Conservation (phyloP, 2,888 invertebrate species). For the Tipula unca region DNA sequence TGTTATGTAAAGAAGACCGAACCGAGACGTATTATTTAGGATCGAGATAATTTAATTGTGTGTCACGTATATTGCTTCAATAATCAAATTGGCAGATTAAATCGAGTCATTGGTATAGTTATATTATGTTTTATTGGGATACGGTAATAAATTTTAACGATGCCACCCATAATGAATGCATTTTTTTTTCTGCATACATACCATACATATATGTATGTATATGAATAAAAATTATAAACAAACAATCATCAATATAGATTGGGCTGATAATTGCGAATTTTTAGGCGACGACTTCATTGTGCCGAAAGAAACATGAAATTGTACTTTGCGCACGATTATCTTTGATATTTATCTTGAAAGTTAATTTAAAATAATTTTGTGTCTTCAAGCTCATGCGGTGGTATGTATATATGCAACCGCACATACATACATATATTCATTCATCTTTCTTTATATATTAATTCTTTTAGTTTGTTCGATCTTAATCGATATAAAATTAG, state of each 20-base stretch:
- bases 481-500: slow-evolving; percentile 25
- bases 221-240: neutral
- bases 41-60: neutral
- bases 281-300: neutral
- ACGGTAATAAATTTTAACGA: neutral
- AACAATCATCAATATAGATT: neutral
- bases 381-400: neutral
- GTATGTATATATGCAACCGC: neutral
- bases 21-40: too few relatives aligned
- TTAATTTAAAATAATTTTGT: neutral
- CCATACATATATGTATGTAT: too few relatives aligned
- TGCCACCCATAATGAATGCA: neutral
- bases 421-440: neutral
- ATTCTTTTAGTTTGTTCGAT: slow-evolving; percentile 23
- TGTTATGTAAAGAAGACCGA: too few relatives aligned
- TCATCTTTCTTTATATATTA: neutral
- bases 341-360: neutral
- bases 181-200: too few relatives aligned
- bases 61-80: neutral
- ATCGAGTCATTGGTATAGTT: too few relatives aligned
- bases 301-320: neutral
- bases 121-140: too few relatives aligned
- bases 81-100: too few relatives aligned
- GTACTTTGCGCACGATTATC: neutral
- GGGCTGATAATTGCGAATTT: neutral